These are phyloP conservation scores for Scrobipalpa costella DNA, from an alignment of 2,888 invertebrate species.

Conservation along the genomic window DNA sequence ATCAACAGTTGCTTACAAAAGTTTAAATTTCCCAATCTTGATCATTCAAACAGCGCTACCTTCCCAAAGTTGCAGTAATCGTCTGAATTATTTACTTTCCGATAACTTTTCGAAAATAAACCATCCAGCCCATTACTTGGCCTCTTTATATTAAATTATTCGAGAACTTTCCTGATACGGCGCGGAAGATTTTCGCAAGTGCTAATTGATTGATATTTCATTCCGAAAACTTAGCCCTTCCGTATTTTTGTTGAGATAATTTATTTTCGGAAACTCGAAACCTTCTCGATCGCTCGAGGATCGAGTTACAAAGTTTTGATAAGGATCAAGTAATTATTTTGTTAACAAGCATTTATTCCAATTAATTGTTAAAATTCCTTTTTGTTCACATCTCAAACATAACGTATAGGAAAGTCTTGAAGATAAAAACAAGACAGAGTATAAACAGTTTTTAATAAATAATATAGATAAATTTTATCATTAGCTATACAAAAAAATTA, in stretches of 20 bases:
- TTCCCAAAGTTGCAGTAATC: slow-evolving; percentile 48
- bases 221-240: slow-evolving; percentile 39
- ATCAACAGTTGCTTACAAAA: neutral
- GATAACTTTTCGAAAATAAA: slow-evolving; percentile 63
- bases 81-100: slow-evolving; percentile 61
- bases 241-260: slow-evolving; percentile 22
- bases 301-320: neutral
- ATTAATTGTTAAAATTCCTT: neutral
- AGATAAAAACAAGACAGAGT: no score
- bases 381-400: no score
- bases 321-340: slow-evolving; percentile 4
- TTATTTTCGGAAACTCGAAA: neutral
- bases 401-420: no score
- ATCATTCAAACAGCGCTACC: slow-evolving; percentile 26
- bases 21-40: slow-evolving; percentile 9
- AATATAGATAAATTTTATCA: no score
- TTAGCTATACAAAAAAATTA: no score
- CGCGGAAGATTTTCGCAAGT: slow-evolving; percentile 51
- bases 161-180: slow-evolving; percentile 54
- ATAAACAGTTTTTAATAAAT: no score
- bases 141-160: slow-evolving; percentile 71
- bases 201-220: slow-evolving; percentile 68
- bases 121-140: slow-evolving; percentile 39
- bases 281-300: neutral
- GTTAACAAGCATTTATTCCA: neutral